Evolutionary conservation across 2,797 vertebrate genomes (phyloP).

Genomic region (Xenops minutus): DNA sequence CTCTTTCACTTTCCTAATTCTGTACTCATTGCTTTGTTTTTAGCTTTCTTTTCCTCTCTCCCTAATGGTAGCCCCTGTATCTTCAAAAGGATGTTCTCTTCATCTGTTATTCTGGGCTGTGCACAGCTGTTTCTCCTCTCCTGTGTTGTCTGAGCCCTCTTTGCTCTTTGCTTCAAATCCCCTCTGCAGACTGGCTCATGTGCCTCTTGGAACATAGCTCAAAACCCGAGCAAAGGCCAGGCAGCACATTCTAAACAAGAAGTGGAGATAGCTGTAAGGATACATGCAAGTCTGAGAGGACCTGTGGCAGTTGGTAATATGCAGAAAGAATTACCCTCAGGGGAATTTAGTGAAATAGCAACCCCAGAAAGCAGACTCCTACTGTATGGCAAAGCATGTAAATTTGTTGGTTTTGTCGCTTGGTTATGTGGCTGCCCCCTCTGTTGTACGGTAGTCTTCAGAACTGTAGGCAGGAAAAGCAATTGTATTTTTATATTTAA

Average conservation of each 20-base stretch:
- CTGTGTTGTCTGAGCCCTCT: background rate
- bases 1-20: background rate
- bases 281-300: background rate
- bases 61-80: background rate
- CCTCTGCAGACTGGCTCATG: background rate
- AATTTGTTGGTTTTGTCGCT: background rate
- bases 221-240: background rate
- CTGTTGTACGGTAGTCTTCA: background rate
- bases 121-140: background rate
- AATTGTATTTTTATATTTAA: background rate
- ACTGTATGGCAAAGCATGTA: background rate
- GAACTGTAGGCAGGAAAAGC: background rate
- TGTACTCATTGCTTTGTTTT: background rate
- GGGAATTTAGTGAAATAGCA: background rate
- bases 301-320: background rate
- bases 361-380: background rate
- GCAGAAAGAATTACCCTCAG: background rate
- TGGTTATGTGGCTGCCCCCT: background rate
- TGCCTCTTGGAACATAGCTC: background rate
- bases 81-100: background rate
- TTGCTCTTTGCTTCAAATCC: background rate
- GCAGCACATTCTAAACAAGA: background rate
- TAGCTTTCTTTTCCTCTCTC: background rate
- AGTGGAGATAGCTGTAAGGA: background rate
- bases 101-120: background rate